Evolutionary conservation across 2,113 vertebrate genomes (phyloP).

Genomic region (Epinephelus moara): DNA sequence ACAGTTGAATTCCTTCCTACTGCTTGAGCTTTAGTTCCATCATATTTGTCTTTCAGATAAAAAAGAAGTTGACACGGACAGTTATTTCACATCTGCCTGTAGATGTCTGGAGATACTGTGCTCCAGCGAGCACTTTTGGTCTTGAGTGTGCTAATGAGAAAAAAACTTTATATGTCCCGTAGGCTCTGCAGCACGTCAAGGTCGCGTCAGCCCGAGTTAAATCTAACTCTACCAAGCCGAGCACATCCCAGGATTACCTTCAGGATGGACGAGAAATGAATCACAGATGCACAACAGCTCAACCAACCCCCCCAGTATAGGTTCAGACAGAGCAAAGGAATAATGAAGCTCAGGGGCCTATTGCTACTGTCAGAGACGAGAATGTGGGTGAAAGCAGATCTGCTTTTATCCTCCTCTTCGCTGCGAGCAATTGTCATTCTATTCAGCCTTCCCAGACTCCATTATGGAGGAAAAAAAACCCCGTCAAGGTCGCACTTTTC

Average conservation of each 20-base stretch:
- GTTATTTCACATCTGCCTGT: not conserved
- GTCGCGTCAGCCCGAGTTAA: conserved; percentile 46
- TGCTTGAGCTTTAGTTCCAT: conserved; percentile 9
- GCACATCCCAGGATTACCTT: conserved; percentile 42
- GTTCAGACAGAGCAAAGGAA: conserved; percentile 53
- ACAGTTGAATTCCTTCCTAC: conserved; percentile 26
- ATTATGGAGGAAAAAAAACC: conserved; percentile 42
- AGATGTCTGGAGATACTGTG: not conserved
- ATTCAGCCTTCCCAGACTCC: conserved; percentile 35
- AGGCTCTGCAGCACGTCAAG: conserved; percentile 37
- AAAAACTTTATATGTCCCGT: conserved; percentile 9
- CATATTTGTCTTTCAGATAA: conserved; percentile 23
- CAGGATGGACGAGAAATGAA: conserved; percentile 42
- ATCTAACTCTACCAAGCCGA: conserved; percentile 25
- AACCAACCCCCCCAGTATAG: conserved; percentile 4
- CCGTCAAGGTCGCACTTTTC: conserved; percentile 62
- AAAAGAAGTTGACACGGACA: not conserved
- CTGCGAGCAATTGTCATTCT: conserved; percentile 59
- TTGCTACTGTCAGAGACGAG: conserved; percentile 50
- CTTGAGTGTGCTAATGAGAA: not conserved
- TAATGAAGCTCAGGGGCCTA: conserved; percentile 62
- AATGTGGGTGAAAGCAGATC: conserved; percentile 64
- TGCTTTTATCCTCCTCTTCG: conserved; percentile 64
- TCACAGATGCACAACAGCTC: conserved; percentile 41
- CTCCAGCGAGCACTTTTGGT: not conserved